Conservation (phyloP, 2,113 vertebrate genomes). For the Istiophorus platypterus region DNA sequence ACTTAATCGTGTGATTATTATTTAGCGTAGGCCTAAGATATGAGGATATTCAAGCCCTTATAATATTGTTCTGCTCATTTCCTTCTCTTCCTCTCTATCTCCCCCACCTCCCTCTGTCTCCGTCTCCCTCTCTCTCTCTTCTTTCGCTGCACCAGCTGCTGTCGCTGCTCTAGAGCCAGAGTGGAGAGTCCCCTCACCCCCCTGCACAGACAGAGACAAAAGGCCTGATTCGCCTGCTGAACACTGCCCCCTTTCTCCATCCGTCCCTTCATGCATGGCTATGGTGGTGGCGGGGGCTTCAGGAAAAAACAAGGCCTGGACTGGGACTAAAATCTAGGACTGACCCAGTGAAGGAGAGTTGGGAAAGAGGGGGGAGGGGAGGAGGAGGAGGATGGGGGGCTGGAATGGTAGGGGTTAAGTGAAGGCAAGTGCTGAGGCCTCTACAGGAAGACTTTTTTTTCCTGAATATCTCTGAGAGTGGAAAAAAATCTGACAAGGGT, state of each 20-base stretch:
- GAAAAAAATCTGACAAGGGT: conserved; percentile 75
- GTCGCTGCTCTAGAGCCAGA: conserved; percentile 74
- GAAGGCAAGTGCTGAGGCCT: conserved; percentile 81
- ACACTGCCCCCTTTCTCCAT: conserved; percentile 80
- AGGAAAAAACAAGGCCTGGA: conserved; percentile 72
- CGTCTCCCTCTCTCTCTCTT: conserved; percentile 53
- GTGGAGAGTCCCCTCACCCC: conserved; percentile 78
- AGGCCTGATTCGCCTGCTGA: conserved; percentile 84
- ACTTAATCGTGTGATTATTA: not conserved
- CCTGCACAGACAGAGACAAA: conserved; percentile 81
- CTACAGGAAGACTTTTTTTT: conserved; percentile 69
- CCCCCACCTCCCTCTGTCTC: conserved; percentile 65
- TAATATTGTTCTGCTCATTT: conserved; percentile 43
- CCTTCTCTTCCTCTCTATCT: conserved; percentile 57
- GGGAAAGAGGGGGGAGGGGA: conserved; percentile 41
- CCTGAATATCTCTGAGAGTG: conserved; percentile 67
- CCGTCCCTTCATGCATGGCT: conserved; percentile 67
- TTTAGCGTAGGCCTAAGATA: conserved; percentile 11
- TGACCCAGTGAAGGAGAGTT: conserved; percentile 73
- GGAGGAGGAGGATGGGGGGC: conserved; percentile 56
- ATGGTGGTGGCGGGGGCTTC: conserved; percentile 56
- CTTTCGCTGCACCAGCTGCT: conserved; percentile 80
- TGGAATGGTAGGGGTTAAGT: conserved; percentile 69
- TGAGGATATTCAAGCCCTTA: conserved; percentile 27
- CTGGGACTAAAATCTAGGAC: conserved; percentile 73